Evolutionary conservation across 37 sponge, comb jelly and placozoan species (phyloP), one percentile per base, ranked within the genome.

Genomic region (Mnemiopsis leidyi): DNA sequence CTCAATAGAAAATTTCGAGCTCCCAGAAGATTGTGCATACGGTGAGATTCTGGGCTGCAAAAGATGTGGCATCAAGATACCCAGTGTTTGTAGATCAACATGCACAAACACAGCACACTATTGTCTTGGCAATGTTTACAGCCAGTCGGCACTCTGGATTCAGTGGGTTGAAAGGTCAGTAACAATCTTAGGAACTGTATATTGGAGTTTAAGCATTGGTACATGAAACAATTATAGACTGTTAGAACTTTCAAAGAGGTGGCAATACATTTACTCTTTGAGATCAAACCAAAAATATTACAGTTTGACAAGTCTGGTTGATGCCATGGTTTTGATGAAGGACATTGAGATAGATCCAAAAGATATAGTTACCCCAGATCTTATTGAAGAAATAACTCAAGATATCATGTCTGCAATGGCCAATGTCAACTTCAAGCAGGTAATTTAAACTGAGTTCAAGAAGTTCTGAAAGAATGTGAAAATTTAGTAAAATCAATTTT

Each of bases 271-370:
- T n/a, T n/a, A n/a, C n/a, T n/a, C n/a, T n/a, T n/a, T n/a, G n/a
- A n/a, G n/a, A n/a, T n/a, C n/a, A n/a, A n/a, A n/a, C n/a, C n/a
- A n/a, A n/a, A n/a, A n/a, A n/a, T n/a, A 23, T 38, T 85, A 1
- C 61, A 85, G 90, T 33, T 36, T 85, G 0, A 40, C 90, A 85
- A 18, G 23, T 0, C 25, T 85, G 35, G 61, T 40, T 13, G 90
- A 85, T 85, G 90, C 90, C 26, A 16, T 85, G 90, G 35, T 85
- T 35, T 25, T 85, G 28, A 85, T 85, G 90, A 85, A 85, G 24
- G 90, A 85, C 48, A 85, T 85, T 21, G 23, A 21, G 30, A 85
- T 85, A 40, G 90, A 85, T 39, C 90, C 90, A 40, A 40, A 85
- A 23, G 61, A 40, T 3, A 32, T 85, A 23, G 90, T 85, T 21